Percentiles rank a stretch among this genome's conserved stretches.
Evolutionary conservation across 2,888 invertebrate genomes (phyloP).

Genomic region (Penaeus monodon): DNA sequence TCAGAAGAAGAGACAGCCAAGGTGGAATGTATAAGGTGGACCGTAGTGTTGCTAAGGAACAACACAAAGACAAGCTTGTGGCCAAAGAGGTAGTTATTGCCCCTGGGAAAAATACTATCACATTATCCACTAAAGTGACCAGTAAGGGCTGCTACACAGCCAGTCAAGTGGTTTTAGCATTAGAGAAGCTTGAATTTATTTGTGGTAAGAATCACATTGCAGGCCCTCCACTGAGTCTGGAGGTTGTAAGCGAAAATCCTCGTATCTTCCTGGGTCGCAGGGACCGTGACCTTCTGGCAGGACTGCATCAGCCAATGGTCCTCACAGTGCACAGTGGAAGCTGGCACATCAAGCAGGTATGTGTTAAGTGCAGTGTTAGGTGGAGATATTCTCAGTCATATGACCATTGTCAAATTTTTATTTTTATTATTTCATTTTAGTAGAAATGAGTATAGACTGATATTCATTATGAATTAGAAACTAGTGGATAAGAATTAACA

Average conservation of each 20-base stretch:
- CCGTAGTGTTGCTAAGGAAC: slow-evolving; percentile 77
- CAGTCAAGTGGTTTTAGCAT: slow-evolving; percentile 74
- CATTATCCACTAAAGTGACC: slow-evolving; percentile 73
- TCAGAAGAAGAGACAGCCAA: slow-evolving; percentile 71
- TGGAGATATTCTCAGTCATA: background rate
- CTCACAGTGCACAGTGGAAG: slow-evolving; percentile 81
- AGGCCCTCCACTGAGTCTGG: slow-evolving; percentile 45
- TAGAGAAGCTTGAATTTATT: slow-evolving; percentile 65
- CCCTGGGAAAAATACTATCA: slow-evolving; percentile 71
- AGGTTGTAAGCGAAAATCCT: slow-evolving; percentile 64
- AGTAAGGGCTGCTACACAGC: slow-evolving; percentile 78
- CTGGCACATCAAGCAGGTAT: slow-evolving; percentile 79
- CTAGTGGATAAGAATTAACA: too few species aligned
- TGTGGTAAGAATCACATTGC: slow-evolving; percentile 29
- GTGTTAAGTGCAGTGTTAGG: slow-evolving; percentile 66
- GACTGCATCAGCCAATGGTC: slow-evolving; percentile 58
- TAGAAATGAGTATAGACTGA: too few species aligned
- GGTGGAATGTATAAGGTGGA: slow-evolving; percentile 77
- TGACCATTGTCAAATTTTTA: too few species aligned
- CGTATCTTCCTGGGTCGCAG: slow-evolving; percentile 71
- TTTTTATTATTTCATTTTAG: too few species aligned
- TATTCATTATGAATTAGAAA: too few species aligned
- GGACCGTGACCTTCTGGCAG: slow-evolving; percentile 80
- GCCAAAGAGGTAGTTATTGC: slow-evolving; percentile 69
- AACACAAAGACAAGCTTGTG: slow-evolving; percentile 76